Evolutionary conservation across 2,797 vertebrate genomes (phyloP), one percentile per base, ranked within the genome.

Genomic region (Sebastes matsubarae): DNA sequence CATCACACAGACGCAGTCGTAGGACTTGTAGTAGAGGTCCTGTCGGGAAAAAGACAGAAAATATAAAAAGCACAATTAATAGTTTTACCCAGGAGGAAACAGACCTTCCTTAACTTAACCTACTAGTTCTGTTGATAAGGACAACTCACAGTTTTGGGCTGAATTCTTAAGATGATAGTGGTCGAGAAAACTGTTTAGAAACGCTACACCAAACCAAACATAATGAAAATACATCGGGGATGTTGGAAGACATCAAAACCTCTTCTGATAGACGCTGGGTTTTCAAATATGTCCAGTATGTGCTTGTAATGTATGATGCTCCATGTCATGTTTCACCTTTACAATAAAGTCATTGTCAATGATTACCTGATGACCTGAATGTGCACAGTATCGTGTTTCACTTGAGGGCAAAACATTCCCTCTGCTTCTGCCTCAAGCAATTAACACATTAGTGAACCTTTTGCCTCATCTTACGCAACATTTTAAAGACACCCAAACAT

Each of bases 11-110:
- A 99, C 98, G n/a, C 97, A 99, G 95, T 99, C 96, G 0, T 99
- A 99, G 3, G 99, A 99, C 92, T 99, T 97, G 93, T 99, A 98
- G 92, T 99, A 99, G 91, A 99, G 97, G 82, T 99, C 99, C 99
- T 99, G 87, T 36, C 61, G 8, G 68, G 25, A 14, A 30, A 79
- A 79, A 54, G 2, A 11, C 8, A 60, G 20, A 29, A 69, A 55
- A 63, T 10, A 61, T 0, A 65, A 34, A 68, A 24, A 12, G n/a
- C 32, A 29, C 13, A 42, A 34, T 68, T 25, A 61, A 25, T 34
- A 22, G 3, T 72, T 36, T 42, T 25, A 36, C 3, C n/a, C 34
- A 32, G 8, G 3, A 46, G 4, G 24, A 75, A 8, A 16, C 25
- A 57, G 6, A 22, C 55, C 13, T 79, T 22, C 9, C 0, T 2